Percentiles rank a stretch among this genome's conserved stretches.
phyloP scores from a whole-genome alignment of 2,797 vertebrate genomes.

The Siniperca undulata region DNA sequence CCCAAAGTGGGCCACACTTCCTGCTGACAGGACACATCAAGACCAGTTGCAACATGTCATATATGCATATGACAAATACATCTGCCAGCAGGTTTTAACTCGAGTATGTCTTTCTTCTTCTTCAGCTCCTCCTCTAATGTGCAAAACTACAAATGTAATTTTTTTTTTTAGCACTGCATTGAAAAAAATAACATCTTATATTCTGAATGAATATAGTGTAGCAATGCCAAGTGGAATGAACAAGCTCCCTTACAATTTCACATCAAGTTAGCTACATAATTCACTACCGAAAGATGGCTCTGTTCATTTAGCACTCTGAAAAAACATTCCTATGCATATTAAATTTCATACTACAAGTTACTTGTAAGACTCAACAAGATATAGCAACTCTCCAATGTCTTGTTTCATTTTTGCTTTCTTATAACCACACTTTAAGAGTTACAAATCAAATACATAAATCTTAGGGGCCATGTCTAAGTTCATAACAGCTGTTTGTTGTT shows the following conservation, averaged over 20 bases:
- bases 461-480: neutral
- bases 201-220: constrained; percentile 20
- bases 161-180: neutral
- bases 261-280: constrained; percentile 8
- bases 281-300: neutral
- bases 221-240: neutral
- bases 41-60: constrained; percentile 1
- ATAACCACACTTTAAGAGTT: neutral
- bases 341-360: constrained; percentile 11
- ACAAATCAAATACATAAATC: constrained; percentile 21
- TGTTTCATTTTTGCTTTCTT: neutral
- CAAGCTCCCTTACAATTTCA: neutral
- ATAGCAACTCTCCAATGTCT: neutral
- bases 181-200: neutral
- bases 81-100: constrained; percentile 28
- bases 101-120: neutral
- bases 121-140: neutral
- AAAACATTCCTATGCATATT: constrained; percentile 2
- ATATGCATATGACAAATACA: neutral
- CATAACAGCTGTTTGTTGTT: constrained; percentile 34
- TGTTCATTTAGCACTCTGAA: constrained; percentile 1
- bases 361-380: neutral
- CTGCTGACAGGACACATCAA: constrained; percentile 26
- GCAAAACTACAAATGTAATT: neutral
- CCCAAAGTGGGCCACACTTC: constrained; percentile 45